Evolutionary conservation across 30 jellyfish, hydroid and myxozoan genomes (phyloP).

Genomic region (Sanderia malayensis): DNA sequence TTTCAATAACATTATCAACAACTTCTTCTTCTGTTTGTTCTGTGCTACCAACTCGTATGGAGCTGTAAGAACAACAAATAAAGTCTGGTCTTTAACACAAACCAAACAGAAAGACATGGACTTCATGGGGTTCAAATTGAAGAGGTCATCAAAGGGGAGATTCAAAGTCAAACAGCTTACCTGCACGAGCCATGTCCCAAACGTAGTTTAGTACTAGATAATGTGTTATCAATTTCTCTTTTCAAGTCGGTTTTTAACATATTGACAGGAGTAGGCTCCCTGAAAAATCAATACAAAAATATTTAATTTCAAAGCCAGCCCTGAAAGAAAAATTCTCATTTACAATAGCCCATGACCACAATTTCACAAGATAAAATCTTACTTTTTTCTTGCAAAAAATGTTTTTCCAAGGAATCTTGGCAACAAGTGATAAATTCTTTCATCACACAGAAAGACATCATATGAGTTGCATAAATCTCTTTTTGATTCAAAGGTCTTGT

Average conservation of each 20-base stretch:
- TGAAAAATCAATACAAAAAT: constrained; percentile 4
- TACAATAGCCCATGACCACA: too few species aligned
- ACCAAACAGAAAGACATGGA: too few species aligned
- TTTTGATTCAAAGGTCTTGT: constrained; percentile 69
- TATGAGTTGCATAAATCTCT: constrained; percentile 63
- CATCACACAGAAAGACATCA: constrained; percentile 85
- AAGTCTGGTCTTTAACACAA: too few species aligned
- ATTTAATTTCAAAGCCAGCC: too few species aligned
- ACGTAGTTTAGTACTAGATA: constrained; percentile 55
- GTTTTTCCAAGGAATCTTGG: constrained; percentile 79
- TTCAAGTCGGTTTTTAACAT: constrained; percentile 35
- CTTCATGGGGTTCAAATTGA: too few species aligned
- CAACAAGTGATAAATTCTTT: constrained; percentile 55
- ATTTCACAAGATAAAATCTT: too few species aligned
- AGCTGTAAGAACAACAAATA: too few species aligned
- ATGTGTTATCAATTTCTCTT: constrained; percentile 48
- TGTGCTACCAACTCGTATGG: constrained; percentile 69
- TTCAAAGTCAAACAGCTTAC: too few species aligned
- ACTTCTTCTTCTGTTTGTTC: constrained; percentile 69
- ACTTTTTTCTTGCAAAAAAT: constrained; percentile 78
- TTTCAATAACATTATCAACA: constrained; percentile 63
- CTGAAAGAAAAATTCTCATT: too few species aligned
- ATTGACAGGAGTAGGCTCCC: constrained; percentile 90
- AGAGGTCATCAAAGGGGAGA: too few species aligned
- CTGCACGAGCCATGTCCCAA: constrained; percentile 98